Conservation (phyloP, 1,140 invertebrate genomes). For the Drosophila ercepeae region DNA sequence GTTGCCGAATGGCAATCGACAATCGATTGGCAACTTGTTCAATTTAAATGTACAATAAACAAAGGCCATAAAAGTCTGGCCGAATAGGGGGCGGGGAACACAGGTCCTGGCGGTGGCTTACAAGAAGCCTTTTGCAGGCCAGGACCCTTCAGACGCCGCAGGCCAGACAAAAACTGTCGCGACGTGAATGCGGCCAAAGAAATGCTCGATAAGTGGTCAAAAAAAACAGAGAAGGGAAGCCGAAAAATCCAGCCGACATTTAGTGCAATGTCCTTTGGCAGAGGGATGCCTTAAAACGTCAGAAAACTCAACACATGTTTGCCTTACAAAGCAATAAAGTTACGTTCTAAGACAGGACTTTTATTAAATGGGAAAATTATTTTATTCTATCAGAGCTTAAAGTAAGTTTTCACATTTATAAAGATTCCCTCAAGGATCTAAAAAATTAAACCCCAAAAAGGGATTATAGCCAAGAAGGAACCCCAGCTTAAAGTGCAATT, state of each 20-base stretch:
- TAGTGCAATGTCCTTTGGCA: conserved; percentile 34
- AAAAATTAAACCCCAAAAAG: neutral
- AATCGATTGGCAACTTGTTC: conserved; percentile 63
- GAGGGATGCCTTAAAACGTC: neutral
- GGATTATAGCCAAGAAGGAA: neutral
- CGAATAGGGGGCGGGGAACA: too few relatives aligned
- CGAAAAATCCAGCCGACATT: neutral
- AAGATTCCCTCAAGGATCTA: neutral
- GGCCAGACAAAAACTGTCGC: conserved; percentile 47
- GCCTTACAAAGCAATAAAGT: too few relatives aligned
- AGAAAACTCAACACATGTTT: neutral
- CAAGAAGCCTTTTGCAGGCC: conserved; percentile 19
- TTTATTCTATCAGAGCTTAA: too few relatives aligned
- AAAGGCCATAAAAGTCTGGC: conserved; percentile 43
- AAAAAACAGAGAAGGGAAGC: neutral
- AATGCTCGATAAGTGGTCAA: conserved; percentile 28
- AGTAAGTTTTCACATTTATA: neutral
- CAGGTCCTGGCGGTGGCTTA: neutral
- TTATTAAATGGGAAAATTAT: too few relatives aligned
- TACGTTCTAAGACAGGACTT: too few relatives aligned
- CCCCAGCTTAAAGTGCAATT: neutral
- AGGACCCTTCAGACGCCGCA: conserved; percentile 6
- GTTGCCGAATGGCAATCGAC: conserved; percentile 23
- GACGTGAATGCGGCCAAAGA: conserved; percentile 57
- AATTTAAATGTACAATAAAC: conserved; percentile 67